A percentile compares a stretch with the other conserved stretches of the same genome.
Evolutionary conservation across 1,140 invertebrate species (phyloP).

Genomic region (Batillaria attramentaria): DNA sequence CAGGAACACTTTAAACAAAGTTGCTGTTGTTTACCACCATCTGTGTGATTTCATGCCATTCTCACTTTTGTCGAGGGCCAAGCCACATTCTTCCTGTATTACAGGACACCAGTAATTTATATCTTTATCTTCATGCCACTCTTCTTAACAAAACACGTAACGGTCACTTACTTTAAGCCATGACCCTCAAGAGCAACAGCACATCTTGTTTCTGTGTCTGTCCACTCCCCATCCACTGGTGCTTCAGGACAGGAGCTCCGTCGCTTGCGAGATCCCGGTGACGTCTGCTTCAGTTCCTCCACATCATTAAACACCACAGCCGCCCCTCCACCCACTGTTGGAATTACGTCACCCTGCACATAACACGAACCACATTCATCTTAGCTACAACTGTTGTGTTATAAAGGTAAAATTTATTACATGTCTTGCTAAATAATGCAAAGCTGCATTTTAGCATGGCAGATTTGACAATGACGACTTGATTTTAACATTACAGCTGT

Average conservation of each 20-base stretch:
- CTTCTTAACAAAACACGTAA: no score
- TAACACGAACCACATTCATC: constrained; percentile 17
- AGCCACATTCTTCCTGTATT: neutral
- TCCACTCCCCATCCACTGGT: constrained; percentile 61
- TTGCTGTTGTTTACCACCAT: neutral
- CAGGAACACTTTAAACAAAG: neutral
- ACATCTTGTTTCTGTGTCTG: constrained; percentile 65
- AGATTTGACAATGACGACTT: no score
- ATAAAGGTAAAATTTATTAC: neutral
- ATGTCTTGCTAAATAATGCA: neutral
- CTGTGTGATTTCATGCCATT: neutral
- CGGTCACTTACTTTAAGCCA: constrained; percentile 45
- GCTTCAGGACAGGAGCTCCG: constrained; percentile 40
- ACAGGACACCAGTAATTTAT: no score
- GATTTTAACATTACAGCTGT: no score
- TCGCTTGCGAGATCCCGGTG: constrained; percentile 75
- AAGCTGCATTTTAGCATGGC: no score
- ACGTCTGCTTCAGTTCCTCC: constrained; percentile 89
- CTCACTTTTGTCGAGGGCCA: neutral
- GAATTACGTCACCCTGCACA: constrained; percentile 87
- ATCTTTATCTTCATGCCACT: no score
- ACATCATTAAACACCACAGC: constrained; percentile 97
- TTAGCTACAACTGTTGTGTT: neutral
- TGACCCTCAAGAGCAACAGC: constrained; percentile 64
- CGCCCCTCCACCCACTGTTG: constrained; percentile 92